Conservation (phyloP, 2,797 vertebrate species). For the Myotis daubentonii region DNA sequence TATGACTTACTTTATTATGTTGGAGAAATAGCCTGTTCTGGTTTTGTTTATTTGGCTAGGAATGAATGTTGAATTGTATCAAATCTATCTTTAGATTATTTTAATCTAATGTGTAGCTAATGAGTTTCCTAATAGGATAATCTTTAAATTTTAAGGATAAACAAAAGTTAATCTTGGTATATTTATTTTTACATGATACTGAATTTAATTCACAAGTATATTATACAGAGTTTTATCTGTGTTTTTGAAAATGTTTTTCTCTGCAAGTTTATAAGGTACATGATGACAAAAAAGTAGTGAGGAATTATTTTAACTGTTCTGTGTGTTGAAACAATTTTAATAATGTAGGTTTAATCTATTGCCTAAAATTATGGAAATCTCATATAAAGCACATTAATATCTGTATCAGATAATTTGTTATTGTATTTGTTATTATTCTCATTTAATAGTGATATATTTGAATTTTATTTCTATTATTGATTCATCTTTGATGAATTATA, state of each 20-base stretch:
- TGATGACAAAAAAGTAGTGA: neutral
- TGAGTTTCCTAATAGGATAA: slow-evolving; percentile 37
- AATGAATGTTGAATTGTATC: slow-evolving; percentile 44
- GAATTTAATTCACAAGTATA: slow-evolving; percentile 33
- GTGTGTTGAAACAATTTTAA: neutral
- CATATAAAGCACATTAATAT: neutral
- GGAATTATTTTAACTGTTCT: neutral
- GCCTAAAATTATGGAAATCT: neutral
- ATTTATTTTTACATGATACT: slow-evolving; percentile 42
- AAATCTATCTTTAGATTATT: slow-evolving; percentile 36
- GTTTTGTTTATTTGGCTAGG: slow-evolving; percentile 16
- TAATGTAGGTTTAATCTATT: neutral
- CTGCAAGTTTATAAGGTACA: neutral
- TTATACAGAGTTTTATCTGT: neutral
- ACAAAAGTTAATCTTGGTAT: slow-evolving; percentile 2
- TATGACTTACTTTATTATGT: slow-evolving; percentile 19
- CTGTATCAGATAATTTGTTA: neutral
- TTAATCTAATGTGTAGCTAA: slow-evolving; percentile 18
- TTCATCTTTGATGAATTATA: neutral
- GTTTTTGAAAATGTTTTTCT: neutral
- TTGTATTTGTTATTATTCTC: neutral
- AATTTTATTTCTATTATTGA: neutral
- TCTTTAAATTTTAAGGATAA: slow-evolving; percentile 6
- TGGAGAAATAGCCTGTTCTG: slow-evolving; percentile 22
- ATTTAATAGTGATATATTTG: neutral